These are phyloP conservation scores for Lasioglossum calceatum DNA, from an alignment of 2,888 invertebrate genomes.

Conservation along the genomic window DNA sequence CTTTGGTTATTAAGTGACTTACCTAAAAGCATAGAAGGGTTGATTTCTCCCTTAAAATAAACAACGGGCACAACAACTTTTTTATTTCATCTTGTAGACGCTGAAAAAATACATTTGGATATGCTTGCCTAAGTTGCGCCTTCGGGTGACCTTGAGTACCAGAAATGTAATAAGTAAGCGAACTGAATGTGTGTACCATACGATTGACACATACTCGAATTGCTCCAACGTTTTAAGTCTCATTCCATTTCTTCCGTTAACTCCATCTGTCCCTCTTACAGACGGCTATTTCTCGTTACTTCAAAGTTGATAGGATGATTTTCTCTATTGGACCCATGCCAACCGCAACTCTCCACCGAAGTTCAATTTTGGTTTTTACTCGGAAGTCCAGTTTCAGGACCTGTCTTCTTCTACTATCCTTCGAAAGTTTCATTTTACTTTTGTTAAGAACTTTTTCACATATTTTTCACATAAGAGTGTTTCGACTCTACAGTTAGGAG, in stretches of 20 bases:
- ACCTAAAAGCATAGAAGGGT: too few relatives aligned
- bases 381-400: conserved; percentile 23
- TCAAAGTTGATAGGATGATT: conserved; percentile 57
- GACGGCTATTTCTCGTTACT: conserved; percentile 17
- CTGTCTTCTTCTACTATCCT: not conserved
- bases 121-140: too few relatives aligned
- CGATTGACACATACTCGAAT: not conserved
- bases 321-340: conserved; percentile 49
- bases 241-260: conserved; percentile 5
- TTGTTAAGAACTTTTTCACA: not conserved
- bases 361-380: conserved; percentile 32
- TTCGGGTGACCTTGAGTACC: too few relatives aligned
- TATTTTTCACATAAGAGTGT: too few relatives aligned
- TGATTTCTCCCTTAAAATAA: too few relatives aligned
- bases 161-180: not conserved
- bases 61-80: too few relatives aligned
- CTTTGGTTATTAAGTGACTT: too few relatives aligned
- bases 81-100: too few relatives aligned
- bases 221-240: not conserved
- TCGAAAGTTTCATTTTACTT: not conserved
- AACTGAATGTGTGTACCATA: too few relatives aligned
- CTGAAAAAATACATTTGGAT: too few relatives aligned
- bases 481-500: too few relatives aligned
- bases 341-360: conserved; percentile 33
- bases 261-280: conserved; percentile 11